phyloP scores from a whole-genome alignment of 1,140 invertebrate species.

The Drosophila saltans region DNA sequence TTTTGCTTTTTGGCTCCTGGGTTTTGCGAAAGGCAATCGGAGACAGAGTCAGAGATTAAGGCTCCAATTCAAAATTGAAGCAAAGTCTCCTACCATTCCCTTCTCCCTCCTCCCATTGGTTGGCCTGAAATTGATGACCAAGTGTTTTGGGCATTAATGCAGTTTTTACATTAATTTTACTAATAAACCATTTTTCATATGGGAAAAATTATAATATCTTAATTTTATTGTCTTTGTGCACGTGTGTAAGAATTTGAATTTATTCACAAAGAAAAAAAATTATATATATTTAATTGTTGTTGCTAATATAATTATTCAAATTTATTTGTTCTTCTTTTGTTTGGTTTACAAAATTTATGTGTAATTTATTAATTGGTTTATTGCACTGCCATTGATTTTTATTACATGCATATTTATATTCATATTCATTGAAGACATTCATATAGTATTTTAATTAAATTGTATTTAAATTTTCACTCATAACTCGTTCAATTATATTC shows the following conservation, averaged over 20 bases:
- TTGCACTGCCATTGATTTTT: constrained; percentile 49
- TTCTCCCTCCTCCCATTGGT: neutral
- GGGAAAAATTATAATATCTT: neutral
- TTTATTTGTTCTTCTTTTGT: constrained; percentile 13
- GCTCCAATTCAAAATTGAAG: constrained; percentile 2
- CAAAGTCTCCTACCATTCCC: neutral
- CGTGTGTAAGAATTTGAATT: constrained; percentile 10
- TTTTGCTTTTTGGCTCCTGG: constrained; percentile 2
- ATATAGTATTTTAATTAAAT: constrained; percentile 20
- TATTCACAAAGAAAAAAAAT: neutral
- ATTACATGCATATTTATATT: constrained; percentile 41
- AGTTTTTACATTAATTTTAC: neutral
- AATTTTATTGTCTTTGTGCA: neutral
- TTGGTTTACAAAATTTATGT: constrained; percentile 35
- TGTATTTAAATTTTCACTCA: constrained; percentile 16
- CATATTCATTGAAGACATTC: constrained; percentile 37
- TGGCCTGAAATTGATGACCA: constrained; percentile 10
- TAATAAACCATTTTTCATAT: constrained; percentile 8
- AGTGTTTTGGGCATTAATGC: constrained; percentile 9
- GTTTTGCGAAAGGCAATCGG: constrained; percentile 15
- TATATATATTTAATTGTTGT: neutral
- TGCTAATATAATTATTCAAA: constrained; percentile 25
- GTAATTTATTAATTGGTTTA: constrained; percentile 68
- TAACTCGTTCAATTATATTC: neutral
- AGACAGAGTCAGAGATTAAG: neutral